These are phyloP conservation scores for Thymelicus sylvestris DNA, from an alignment of 2,888 invertebrate species.

Conservation along the genomic window DNA sequence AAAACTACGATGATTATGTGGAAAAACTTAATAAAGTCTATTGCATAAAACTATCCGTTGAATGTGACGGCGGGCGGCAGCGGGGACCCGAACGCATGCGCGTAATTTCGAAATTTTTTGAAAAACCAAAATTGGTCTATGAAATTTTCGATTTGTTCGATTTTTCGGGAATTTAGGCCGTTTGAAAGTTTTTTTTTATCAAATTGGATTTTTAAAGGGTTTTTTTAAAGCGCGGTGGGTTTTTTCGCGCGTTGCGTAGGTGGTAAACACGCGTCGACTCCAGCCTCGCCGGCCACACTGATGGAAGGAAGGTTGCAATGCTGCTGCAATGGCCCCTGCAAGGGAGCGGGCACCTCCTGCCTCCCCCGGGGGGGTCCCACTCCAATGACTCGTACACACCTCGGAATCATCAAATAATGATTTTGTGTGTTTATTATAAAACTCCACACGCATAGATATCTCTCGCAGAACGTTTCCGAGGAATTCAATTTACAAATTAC, in stretches of 20 bases:
- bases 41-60: slow-evolving; percentile 81
- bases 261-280: slow-evolving; percentile 80
- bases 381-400: slow-evolving; percentile 73
- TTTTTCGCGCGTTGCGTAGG: slow-evolving; percentile 80
- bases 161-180: slow-evolving; percentile 56
- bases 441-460: slow-evolving; percentile 51
- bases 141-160: slow-evolving; percentile 56
- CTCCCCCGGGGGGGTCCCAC: slow-evolving; percentile 57
- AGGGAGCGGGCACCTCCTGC: slow-evolving; percentile 62
- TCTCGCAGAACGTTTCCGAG: slow-evolving; percentile 45
- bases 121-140: slow-evolving; percentile 71
- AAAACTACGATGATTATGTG: slow-evolving; percentile 78
- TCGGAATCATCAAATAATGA: slow-evolving; percentile 84
- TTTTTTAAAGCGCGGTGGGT: slow-evolving; percentile 59
- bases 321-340: slow-evolving; percentile 67
- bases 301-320: slow-evolving; percentile 70
- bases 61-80: slow-evolving; percentile 80
- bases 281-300: slow-evolving; percentile 83
- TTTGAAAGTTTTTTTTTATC: slow-evolving; percentile 53
- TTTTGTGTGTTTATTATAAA: slow-evolving; percentile 82
- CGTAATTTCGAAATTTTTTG: slow-evolving; percentile 74
- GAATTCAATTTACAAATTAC: slow-evolving; percentile 55
- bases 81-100: slow-evolving; percentile 75
- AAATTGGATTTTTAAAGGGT: slow-evolving; percentile 48
- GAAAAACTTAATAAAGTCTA: slow-evolving; percentile 77